Base-by-base conservation (phyloP, 92 coral and sea anemone genomes). In the Montipora capitata region DNA sequence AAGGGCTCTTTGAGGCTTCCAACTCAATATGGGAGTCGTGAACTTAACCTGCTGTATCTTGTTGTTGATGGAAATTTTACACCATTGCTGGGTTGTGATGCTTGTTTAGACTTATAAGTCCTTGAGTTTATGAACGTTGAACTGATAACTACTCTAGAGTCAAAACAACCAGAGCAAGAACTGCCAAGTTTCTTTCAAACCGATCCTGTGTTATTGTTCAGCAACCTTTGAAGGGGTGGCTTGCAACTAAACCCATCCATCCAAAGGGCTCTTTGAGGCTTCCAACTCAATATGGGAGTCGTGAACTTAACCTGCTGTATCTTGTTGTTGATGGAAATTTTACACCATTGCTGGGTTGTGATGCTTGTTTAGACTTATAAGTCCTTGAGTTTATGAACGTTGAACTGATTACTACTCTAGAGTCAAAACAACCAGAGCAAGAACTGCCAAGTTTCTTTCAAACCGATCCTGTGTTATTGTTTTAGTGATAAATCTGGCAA, bases 11-110 rank as follows among this genome's bases (percentile, higher is more conserved):
- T 48, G 52, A 48, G 52, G 52, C 52, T 48, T 48, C 82, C 84
- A 27, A 91, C 91, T n/a, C 82, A 77, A 45, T 91, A 86, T 82
- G 86, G 73, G 70, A 70, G 75, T 48, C 86, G 87, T 40, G 57
- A 86, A 48, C 57, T 74, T 14, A 71, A 91, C 51, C 84, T 91
- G 81, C 7, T 91, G 64, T 65, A 85, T 61, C 88, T 91, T 74
- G 90, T 85, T 18, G 92, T 91, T 42, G 81, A 91, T 10, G 86
- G 92, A 9, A 89, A 92, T 42, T 92, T 88, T 70, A 92, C 87
- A 71, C 95, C 95, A 49, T 73, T 87, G 61, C 74, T 93, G 61
- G 89, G 92, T 80, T 93, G 42, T 48, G 52, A 48, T 45, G 52
- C 52, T 45, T 45, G 52, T 45, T 45, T 45, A 45, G 94, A 93